These are phyloP conservation scores for Resseliella maxima DNA, from an alignment of 2,888 invertebrate genomes.

Conservation along the genomic window DNA sequence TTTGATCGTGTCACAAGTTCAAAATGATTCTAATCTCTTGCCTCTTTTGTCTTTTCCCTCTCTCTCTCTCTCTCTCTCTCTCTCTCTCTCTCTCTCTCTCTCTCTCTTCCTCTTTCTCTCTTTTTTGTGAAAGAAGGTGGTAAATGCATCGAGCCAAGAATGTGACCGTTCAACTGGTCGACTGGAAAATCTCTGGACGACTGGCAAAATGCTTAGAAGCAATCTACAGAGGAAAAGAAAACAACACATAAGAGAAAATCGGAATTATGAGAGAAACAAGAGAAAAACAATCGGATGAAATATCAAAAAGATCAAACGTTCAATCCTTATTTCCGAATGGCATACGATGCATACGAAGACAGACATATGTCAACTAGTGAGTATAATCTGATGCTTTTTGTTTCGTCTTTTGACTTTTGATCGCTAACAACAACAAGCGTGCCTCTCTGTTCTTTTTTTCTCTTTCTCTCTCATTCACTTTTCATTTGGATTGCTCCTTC, in stretches of 20 bases:
- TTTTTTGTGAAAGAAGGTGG: no score
- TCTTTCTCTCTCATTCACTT: no score
- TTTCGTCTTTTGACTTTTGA: not conserved
- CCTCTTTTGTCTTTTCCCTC: no score
- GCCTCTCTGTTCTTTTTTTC: no score
- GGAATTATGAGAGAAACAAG: not conserved
- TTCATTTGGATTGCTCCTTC: no score
- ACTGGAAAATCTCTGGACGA: no score
- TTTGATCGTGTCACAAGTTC: conserved; percentile 45
- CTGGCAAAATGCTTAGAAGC: no score
- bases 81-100: not conserved
- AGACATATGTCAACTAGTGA: conserved; percentile 46
- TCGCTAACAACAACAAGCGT: no score
- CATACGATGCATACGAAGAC: conserved; percentile 30
- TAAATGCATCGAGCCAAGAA: no score
- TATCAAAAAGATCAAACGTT: conserved; percentile 49
- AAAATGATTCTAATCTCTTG: not conserved
- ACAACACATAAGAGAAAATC: not conserved
- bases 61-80: not conserved
- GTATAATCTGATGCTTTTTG: conserved; percentile 39
- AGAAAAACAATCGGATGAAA: conserved; percentile 35
- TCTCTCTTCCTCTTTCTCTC: no score
- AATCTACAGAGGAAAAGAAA: not conserved
- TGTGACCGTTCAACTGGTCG: no score
- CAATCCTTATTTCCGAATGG: conserved; percentile 48